phyloP scores from a whole-genome alignment of 2,888 invertebrate species.

The Eledona agricola region DNA sequence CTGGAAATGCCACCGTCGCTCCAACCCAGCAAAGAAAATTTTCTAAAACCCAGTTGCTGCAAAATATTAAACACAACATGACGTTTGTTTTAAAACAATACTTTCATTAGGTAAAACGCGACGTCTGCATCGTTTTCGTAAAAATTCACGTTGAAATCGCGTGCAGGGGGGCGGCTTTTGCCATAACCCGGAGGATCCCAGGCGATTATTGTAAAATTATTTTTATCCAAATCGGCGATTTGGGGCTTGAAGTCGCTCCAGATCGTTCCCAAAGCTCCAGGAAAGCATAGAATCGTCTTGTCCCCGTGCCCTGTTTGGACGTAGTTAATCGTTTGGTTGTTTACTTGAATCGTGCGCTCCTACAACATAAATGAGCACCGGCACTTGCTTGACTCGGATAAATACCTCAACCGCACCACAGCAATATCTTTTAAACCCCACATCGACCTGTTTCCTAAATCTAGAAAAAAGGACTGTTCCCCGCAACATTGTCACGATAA shows the following conservation, averaged over 20 bases:
- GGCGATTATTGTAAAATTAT: conserved; percentile 72
- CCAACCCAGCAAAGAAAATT: conserved; percentile 86
- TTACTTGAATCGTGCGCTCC: conserved; percentile 73
- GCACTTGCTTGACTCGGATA: no score
- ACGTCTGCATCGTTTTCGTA: conserved; percentile 77
- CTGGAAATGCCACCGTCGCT: conserved; percentile 87
- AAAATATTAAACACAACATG: conserved; percentile 36
- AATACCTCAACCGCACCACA: conserved; percentile 6
- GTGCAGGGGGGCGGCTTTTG: conserved; percentile 79
- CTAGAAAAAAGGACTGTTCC: no score
- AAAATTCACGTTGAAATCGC: conserved; percentile 76
- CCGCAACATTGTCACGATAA: no score
- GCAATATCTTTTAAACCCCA: no score
- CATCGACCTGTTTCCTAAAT: no score
- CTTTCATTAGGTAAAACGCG: conserved; percentile 74
- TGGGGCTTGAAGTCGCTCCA: conserved; percentile 87
- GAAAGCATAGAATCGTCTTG: conserved; percentile 74
- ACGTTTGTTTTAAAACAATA: not conserved
- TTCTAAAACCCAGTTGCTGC: conserved; percentile 70
- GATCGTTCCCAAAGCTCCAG: conserved; percentile 82
- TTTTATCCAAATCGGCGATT: conserved; percentile 70
- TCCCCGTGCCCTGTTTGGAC: conserved; percentile 70
- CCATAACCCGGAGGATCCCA: conserved; percentile 94
- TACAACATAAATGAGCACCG: no score
- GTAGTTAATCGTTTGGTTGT: conserved; percentile 70